Percentiles rank a stretch among this genome's conserved stretches.
These are phyloP conservation scores for Tenthredo livida DNA, from an alignment of 2,888 invertebrate species.

Conservation along the genomic window DNA sequence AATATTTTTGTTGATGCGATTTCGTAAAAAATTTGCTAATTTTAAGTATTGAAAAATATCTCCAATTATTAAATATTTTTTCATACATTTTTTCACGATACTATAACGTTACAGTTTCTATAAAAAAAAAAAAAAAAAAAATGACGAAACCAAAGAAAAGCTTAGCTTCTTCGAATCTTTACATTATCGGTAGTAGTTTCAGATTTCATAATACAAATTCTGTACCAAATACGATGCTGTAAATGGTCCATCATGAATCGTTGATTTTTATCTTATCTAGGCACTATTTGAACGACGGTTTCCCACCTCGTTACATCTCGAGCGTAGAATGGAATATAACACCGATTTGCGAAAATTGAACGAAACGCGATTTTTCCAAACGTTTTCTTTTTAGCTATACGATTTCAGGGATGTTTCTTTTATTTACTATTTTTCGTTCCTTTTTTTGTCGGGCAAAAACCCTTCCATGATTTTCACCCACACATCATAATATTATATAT, in stretches of 20 bases:
- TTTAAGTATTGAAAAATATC: no score
- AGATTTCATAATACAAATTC: neutral
- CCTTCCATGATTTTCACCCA: neutral
- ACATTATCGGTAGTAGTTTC: neutral
- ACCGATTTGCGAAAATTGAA: neutral
- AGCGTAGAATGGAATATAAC: neutral
- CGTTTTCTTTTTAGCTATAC: neutral
- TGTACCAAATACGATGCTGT: no score
- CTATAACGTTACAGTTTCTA: neutral
- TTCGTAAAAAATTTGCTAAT: no score
- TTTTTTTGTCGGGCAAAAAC: neutral
- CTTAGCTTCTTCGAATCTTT: neutral
- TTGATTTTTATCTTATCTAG: neutral
- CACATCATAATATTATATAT: neutral
- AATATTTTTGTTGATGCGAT: no score
- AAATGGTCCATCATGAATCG: neutral
- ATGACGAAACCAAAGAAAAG: no score
- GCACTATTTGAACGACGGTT: no score
- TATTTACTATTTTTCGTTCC: neutral
- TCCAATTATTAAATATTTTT: no score
- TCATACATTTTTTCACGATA: no score
- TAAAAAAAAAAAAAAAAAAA: neutral
- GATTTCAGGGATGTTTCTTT: neutral
- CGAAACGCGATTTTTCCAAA: neutral
- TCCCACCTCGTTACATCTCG: neutral